These are phyloP conservation scores for Oceanodroma leucorhoa DNA, from an alignment of 2,797 vertebrate species.

Conservation along the genomic window DNA sequence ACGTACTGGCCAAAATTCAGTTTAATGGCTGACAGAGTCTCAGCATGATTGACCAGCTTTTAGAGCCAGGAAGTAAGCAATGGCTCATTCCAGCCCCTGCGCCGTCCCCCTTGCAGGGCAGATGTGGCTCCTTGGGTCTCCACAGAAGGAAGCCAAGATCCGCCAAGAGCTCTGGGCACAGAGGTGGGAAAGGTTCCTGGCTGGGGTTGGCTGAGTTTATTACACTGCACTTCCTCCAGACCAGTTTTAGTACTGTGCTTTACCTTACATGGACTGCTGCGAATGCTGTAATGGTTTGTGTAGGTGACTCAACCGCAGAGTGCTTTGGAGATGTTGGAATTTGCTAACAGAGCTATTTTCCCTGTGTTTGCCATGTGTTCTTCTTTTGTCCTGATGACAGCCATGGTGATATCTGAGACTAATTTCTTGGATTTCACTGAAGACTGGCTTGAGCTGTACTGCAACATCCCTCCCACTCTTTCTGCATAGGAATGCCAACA, in stretches of 20 bases:
- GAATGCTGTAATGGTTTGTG: not conserved
- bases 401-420: not conserved
- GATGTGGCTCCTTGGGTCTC: not conserved
- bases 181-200: not conserved
- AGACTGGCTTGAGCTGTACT: not conserved
- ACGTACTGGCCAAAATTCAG: not conserved
- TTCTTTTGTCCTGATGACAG: not conserved
- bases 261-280: not conserved
- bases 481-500: not conserved
- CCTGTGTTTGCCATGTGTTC: not conserved
- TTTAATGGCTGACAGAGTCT: not conserved
- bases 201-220: not conserved
- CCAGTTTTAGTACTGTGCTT: not conserved
- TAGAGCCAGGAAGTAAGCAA: not conserved
- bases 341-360: not conserved
- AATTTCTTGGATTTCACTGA: not conserved
- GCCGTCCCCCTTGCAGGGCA: not conserved
- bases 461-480: not conserved
- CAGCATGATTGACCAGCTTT: not conserved
- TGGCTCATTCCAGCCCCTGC: not conserved
- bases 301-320: accelerated
- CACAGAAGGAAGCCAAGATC: not conserved
- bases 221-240: not conserved
- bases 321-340: not conserved
- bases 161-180: not conserved